phyloP scores from a whole-genome alignment of 2,888 invertebrate genomes.

The Myopa testacea region DNA sequence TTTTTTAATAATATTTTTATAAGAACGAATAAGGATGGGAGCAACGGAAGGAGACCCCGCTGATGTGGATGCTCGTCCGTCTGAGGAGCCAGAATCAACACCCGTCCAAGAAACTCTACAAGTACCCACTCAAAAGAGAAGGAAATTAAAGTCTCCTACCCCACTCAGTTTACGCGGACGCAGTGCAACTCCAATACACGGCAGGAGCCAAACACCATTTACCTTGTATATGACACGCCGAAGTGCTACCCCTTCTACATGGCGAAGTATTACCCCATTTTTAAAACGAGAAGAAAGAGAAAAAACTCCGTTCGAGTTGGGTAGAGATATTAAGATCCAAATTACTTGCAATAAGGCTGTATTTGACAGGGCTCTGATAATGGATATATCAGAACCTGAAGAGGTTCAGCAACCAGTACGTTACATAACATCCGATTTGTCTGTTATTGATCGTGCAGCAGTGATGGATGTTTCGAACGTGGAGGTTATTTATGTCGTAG shows the following conservation, averaged over 20 bases:
- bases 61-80: constrained; percentile 57
- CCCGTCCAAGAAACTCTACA: constrained; percentile 63
- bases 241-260: constrained; percentile 68
- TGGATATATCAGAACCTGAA: constrained; percentile 67
- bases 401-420: constrained; percentile 66
- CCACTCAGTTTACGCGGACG: constrained; percentile 66
- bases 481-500: constrained; percentile 68
- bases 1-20: constrained; percentile 57
- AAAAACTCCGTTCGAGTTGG: constrained; percentile 68
- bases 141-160: constrained; percentile 67
- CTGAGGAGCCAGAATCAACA: constrained; percentile 62
- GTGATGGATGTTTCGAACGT: constrained; percentile 69
- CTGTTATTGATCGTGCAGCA: constrained; percentile 68
- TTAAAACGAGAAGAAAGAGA: constrained; percentile 67
- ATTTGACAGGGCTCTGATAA: constrained; percentile 66
- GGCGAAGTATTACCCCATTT: constrained; percentile 68
- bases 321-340: constrained; percentile 63
- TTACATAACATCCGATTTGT: constrained; percentile 68
- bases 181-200: constrained; percentile 67
- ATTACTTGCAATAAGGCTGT: constrained; percentile 67
- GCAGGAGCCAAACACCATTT: constrained; percentile 67
- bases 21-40: constrained; percentile 60
- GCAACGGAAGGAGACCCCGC: constrained; percentile 66
- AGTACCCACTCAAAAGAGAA: constrained; percentile 64
- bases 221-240: constrained; percentile 64